Conservation (phyloP, 2,888 invertebrate genomes). For the Drosophila diplacantha region DNA sequence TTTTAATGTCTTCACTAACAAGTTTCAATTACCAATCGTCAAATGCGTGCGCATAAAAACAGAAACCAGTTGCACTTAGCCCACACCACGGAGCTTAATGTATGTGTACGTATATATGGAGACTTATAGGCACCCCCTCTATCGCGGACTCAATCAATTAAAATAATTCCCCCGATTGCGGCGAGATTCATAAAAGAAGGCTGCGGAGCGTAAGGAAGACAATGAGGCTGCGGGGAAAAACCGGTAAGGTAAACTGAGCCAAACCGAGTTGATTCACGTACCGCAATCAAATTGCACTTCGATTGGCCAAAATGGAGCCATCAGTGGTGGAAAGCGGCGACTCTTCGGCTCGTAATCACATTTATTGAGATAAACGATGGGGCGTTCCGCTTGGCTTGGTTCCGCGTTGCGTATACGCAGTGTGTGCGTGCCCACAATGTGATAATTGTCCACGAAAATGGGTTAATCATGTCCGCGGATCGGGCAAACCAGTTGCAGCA, state of each 20-base stretch:
- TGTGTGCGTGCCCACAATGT: conserved; percentile 35
- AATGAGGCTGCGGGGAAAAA: conserved; percentile 37
- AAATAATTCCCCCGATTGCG: conserved; percentile 69
- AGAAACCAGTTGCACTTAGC: conserved; percentile 58
- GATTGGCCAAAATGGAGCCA: conserved; percentile 63
- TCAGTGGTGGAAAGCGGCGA: conserved; percentile 49
- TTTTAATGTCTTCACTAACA: conserved; percentile 72
- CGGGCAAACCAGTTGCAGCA: conserved; percentile 3
- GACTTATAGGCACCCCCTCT: conserved; percentile 28
- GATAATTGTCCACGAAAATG: conserved; percentile 39
- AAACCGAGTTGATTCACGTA: conserved; percentile 49
- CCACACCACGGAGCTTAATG: conserved; percentile 14
- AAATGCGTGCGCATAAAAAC: conserved; percentile 50
- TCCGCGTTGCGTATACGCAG: conserved; percentile 40
- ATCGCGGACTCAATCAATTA: conserved; percentile 59
- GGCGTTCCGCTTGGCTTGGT: conserved; percentile 31
- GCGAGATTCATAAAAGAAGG: conserved; percentile 53
- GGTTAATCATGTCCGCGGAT: conserved; percentile 31
- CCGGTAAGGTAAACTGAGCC: conserved; percentile 25
- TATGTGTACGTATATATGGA: background rate
- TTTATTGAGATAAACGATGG: conserved; percentile 47
- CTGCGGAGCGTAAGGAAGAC: conserved; percentile 47
- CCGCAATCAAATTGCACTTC: conserved; percentile 58
- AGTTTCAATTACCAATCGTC: conserved; percentile 69
- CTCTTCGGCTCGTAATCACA: conserved; percentile 36